These are phyloP conservation scores for Pentalonia nigronervosa DNA, from an alignment of 1,140 invertebrate genomes.

Conservation along the genomic window DNA sequence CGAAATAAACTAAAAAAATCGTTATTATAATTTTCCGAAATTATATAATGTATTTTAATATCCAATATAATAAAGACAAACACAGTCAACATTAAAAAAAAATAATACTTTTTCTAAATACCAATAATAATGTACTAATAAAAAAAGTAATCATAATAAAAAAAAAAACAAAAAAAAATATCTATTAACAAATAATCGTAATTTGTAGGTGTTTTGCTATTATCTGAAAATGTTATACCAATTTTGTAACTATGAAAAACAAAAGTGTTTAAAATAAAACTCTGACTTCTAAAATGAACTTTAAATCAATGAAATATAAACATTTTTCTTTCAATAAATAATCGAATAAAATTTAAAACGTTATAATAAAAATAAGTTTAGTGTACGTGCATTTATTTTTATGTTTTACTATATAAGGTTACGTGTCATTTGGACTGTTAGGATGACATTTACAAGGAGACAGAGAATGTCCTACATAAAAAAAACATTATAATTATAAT, in stretches of 20 bases:
- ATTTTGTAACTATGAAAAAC: background rate
- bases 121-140: background rate
- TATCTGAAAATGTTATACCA: background rate
- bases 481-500: slow-evolving; percentile 34
- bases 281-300: background rate
- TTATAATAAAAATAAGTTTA: background rate
- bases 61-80: too few species aligned
- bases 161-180: too few species aligned
- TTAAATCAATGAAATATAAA: background rate
- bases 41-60: too few species aligned
- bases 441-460: slow-evolving; percentile 41
- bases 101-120: background rate
- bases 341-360: background rate
- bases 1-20: too few species aligned
- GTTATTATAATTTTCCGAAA: too few species aligned
- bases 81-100: too few species aligned
- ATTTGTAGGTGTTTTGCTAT: too few species aligned
- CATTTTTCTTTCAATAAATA: background rate
- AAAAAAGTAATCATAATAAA: too few species aligned
- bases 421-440: slow-evolving; percentile 36
- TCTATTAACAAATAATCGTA: background rate
- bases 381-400: background rate
- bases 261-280: background rate
- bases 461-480: slow-evolving; percentile 27
- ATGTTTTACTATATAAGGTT: slow-evolving; percentile 39